Evolutionary conservation across 2,113 vertebrate genomes (phyloP).

Genomic region (Terrapene triunguis): DNA sequence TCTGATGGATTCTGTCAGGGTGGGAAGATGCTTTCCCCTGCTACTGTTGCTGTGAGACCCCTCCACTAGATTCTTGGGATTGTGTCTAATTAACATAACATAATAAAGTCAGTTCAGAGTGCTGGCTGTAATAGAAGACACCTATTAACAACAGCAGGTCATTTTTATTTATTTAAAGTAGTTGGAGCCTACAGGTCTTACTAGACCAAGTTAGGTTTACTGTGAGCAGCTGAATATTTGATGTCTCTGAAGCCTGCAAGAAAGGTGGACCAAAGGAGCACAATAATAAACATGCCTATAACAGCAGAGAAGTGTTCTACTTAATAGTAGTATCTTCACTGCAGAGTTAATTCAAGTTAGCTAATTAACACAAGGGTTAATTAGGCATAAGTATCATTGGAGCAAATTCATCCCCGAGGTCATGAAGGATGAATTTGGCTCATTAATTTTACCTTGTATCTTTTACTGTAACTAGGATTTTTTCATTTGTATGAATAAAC

Average conservation of each 20-base stretch:
- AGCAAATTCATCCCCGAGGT: not conserved
- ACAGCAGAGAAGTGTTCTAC: not conserved
- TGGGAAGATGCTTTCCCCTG: not conserved
- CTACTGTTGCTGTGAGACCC: not conserved
- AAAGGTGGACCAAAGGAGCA: conserved; percentile 21
- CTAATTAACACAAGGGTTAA: not conserved
- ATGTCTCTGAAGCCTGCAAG: conserved; percentile 3
- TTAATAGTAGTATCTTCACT: not conserved
- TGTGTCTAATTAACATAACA: not conserved
- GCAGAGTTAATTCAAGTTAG: not conserved
- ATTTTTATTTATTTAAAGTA: not conserved
- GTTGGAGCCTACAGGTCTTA: not conserved
- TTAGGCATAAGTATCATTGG: not conserved
- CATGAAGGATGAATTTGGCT: not conserved
- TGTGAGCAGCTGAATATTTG: not conserved
- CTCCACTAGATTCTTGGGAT: not conserved
- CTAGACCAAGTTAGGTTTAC: not conserved
- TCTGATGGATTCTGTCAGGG: not conserved
- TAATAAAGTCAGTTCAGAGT: not conserved
- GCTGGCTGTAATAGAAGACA: not conserved
- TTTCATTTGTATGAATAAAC: not conserved
- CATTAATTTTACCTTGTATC: not conserved
- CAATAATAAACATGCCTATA: not conserved
- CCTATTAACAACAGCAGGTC: not conserved
- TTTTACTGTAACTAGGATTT: conserved; percentile 18